These are phyloP conservation scores for Rhinichthys klamathensis DNA, from an alignment of 2,113 vertebrate species.

Conservation along the genomic window DNA sequence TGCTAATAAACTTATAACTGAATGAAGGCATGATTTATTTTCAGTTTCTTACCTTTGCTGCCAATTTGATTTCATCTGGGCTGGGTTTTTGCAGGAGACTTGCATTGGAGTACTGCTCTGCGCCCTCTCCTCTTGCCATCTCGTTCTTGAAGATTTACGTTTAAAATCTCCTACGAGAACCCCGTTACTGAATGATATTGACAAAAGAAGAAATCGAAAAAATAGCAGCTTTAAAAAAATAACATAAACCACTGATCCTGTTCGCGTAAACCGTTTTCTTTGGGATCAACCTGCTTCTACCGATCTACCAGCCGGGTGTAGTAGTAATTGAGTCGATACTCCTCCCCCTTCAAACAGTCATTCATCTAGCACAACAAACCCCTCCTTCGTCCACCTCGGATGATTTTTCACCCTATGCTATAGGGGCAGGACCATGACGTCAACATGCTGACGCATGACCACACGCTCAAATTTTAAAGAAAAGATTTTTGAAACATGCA, in stretches of 20 bases:
- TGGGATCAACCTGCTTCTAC: constrained; percentile 19
- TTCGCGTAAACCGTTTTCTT: background rate
- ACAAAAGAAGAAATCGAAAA: background rate
- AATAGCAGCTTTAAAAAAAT: background rate
- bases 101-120: constrained; percentile 73
- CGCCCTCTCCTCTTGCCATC: constrained; percentile 78
- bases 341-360: background rate
- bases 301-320: background rate
- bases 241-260: background rate
- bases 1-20: background rate
- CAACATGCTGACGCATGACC: background rate
- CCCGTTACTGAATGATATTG: background rate
- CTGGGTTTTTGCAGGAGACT: constrained; percentile 71
- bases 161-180: background rate
- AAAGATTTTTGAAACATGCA: background rate
- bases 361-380: background rate
- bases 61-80: constrained; percentile 55
- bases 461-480: background rate
- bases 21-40: background rate
- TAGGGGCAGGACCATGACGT: background rate
- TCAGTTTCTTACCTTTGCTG: constrained; percentile 64
- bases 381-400: background rate
- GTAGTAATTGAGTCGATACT: constrained; percentile 32
- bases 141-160: background rate
- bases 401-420: background rate